A percentile compares a stretch with the other conserved stretches of the same genome.
Evolutionary conservation across 1,140 invertebrate genomes (phyloP).

Genomic region (Nylanderia fulva): DNA sequence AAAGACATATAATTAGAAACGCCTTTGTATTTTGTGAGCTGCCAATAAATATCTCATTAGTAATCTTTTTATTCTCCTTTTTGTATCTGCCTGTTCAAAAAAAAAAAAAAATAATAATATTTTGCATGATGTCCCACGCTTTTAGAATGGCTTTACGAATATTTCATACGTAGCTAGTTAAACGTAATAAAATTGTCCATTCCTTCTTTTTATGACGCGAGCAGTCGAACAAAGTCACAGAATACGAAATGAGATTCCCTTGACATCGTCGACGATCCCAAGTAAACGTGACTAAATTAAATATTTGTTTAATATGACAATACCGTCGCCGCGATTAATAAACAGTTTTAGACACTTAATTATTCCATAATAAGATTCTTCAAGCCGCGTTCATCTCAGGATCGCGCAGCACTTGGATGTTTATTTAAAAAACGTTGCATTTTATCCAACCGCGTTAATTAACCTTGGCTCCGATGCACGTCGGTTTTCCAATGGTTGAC

Average conservation of each 20-base stretch:
- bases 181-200: neutral
- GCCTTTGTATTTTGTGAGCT: conserved; percentile 8
- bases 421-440: conserved; percentile 55
- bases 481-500: conserved; percentile 52
- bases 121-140: conserved; percentile 28
- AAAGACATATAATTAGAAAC: neutral
- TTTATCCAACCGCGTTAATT: conserved; percentile 58
- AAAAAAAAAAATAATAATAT: neutral
- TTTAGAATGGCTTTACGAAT: conserved; percentile 27
- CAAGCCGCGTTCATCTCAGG: neutral
- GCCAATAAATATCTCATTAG: conserved; percentile 28
- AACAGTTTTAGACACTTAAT: conserved; percentile 21
- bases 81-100: conserved; percentile 10
- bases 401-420: neutral
- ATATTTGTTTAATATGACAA: neutral
- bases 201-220: neutral
- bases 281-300: neutral
- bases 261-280: neutral
- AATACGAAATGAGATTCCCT: neutral
- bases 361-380: conserved; percentile 5
- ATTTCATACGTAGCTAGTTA: neutral
- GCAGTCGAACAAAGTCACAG: neutral
- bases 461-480: conserved; percentile 64
- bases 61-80: conserved; percentile 42
- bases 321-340: neutral